A percentile compares a stretch with the other conserved stretches of the same genome.
phyloP scores from a whole-genome alignment of 2,113 vertebrate species.

The Opisthocomus hoazin region DNA sequence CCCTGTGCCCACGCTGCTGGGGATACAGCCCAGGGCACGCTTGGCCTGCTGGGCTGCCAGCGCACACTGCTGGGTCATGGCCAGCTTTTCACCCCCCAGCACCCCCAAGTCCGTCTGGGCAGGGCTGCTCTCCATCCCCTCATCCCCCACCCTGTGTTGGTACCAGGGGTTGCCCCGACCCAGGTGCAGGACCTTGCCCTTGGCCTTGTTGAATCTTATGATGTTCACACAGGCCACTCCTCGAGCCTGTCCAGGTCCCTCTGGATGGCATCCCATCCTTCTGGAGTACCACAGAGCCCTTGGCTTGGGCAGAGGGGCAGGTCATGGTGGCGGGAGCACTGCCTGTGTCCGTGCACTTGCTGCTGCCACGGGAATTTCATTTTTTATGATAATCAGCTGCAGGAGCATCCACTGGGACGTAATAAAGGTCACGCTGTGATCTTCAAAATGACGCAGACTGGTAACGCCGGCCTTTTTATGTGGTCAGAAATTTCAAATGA shows the following conservation, averaged over 20 bases:
- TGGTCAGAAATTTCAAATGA: neutral
- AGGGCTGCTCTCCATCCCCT: neutral
- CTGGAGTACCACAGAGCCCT: accelerated
- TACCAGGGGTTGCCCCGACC: accelerated
- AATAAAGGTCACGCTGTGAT: neutral
- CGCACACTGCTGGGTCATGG: accelerated
- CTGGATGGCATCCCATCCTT: neutral
- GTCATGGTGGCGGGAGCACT: neutral
- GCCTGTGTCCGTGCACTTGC: neutral
- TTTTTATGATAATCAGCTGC: neutral
- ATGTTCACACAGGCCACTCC: accelerated
- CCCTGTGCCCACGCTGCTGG: neutral
- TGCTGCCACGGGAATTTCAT: neutral
- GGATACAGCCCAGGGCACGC: accelerated
- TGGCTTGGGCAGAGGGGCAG: neutral
- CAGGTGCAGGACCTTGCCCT: neutral
- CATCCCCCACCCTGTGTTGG: neutral
- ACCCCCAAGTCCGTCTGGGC: neutral
- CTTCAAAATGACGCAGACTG: neutral
- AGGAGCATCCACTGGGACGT: neutral
- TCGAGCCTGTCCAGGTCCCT: neutral
- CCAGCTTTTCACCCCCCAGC: neutral
- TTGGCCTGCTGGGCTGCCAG: neutral
- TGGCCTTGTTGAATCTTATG: neutral
- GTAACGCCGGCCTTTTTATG: neutral